Evolutionary conservation across 2,888 invertebrate genomes (phyloP).

Genomic region (Capitulum mitella): DNA sequence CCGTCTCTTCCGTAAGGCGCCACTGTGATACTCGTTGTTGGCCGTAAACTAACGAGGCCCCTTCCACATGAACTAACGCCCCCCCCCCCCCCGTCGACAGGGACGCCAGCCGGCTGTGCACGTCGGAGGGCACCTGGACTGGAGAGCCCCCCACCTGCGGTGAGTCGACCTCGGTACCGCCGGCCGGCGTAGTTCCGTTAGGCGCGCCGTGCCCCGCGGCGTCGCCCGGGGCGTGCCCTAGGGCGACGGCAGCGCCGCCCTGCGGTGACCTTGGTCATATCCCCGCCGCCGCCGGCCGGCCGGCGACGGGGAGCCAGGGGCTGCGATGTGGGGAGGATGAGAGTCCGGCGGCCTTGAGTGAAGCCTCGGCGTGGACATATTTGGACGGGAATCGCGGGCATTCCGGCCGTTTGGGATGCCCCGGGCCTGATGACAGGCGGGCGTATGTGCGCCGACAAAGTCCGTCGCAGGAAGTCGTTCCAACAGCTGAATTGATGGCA

Average conservation of each 20-base stretch:
- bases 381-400: too few relatives aligned
- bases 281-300: background rate
- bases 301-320: background rate
- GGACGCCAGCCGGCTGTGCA: constrained; percentile 34
- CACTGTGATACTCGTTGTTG: too few relatives aligned
- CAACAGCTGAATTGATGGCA: background rate
- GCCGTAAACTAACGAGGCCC: too few relatives aligned
- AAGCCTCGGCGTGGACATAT: background rate
- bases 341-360: background rate
- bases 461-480: background rate
- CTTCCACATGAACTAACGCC: too few relatives aligned
- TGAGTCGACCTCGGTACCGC: constrained; percentile 26
- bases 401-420: too few relatives aligned
- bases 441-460: too few relatives aligned
- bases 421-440: too few relatives aligned
- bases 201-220: background rate
- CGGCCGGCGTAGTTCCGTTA: background rate
- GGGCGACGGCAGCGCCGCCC: background rate
- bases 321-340: too few relatives aligned
- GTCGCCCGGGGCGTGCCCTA: background rate
- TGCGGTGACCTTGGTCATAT: background rate
- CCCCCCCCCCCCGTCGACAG: constrained; percentile 28
- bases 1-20: too few relatives aligned
- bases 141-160: constrained; percentile 36
- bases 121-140: constrained; percentile 36